Evolutionary conservation across 2,888 invertebrate species (phyloP), one percentile per base, ranked within the genome.

Genomic region (Matsumyia berberina): DNA sequence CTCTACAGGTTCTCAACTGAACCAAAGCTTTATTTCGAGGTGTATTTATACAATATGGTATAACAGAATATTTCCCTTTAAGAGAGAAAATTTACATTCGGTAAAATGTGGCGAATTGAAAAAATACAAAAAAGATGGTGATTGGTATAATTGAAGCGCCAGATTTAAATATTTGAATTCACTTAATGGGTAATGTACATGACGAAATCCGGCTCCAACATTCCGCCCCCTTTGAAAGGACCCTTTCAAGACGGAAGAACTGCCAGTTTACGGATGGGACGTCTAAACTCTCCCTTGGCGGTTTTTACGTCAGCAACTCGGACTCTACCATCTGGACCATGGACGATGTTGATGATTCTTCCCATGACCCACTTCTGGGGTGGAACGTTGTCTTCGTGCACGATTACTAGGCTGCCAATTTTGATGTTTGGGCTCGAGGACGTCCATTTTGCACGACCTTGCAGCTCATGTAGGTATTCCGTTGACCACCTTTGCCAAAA

Each of bases 401-500:
- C 51, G n/a, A 64, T 19, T 17, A 74, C 74, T 0, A 74, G 9
- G 35, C 15, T 12, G 2, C 60, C 60, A 19, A 73, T 24, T 1
- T 9, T n/a, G 29, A 60, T 49, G 15, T 73, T 42, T 42, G 51
- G 51, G 29, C 49, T 76, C 2, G 55, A 7, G 5, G 66, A 37
- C 0, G 37, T 9, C 58, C 66, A 57, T 11, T 76, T 66, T 9
- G 35, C 37, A 44, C 66, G 17, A 37, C 29, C 12, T 58, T 39
- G 37, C n/a, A 64, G 17, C 60, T 76, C 69, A 35, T 17, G 58
- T 37, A 49, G 31, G 29, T 29, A 74, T 4, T 44, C 66, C 15
- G 12, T n/a, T 0, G 82, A 78, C 83, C 78, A 79, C n/a, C 51
- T 60, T 11, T 78, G 58, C 78, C 77, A 83, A 12, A 86, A 86